Evolutionary conservation across 30 jellyfish, hydroid and myxozoan species (phyloP).

Genomic region (Calvadosia cruxmelitensis): DNA sequence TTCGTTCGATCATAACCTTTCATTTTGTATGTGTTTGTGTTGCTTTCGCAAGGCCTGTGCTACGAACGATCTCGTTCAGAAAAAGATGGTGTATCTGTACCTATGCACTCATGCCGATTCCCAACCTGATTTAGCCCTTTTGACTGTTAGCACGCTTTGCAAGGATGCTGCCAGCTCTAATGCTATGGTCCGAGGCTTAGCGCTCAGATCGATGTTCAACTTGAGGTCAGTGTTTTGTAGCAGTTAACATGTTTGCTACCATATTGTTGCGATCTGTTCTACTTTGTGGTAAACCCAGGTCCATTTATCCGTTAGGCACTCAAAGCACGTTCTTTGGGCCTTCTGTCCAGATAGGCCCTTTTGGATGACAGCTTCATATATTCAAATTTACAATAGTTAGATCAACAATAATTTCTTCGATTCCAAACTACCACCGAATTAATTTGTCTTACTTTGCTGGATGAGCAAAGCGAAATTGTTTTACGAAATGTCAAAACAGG

Average conservation of each 20-base stretch:
- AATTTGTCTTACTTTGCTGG: too few species aligned
- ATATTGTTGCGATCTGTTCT: neutral
- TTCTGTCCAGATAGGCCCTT: too few species aligned
- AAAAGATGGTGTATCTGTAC: constrained; percentile 68
- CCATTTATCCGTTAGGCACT: too few species aligned
- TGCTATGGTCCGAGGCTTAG: constrained; percentile 89
- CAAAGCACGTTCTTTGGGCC: too few species aligned
- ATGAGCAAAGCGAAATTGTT: too few species aligned
- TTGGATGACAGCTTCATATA: too few species aligned
- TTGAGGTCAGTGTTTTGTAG: constrained; percentile 27
- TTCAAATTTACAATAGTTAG: too few species aligned
- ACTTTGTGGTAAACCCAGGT: neutral
- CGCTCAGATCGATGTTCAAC: constrained; percentile 67
- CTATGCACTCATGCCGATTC: constrained; percentile 79
- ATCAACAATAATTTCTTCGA: too few species aligned
- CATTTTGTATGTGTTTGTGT: neutral
- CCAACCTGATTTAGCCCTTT: constrained; percentile 53
- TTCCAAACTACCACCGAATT: too few species aligned
- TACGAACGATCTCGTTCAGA: constrained; percentile 69
- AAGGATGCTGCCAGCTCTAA: constrained; percentile 68
- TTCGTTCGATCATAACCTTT: too few species aligned
- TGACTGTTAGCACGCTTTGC: constrained; percentile 38
- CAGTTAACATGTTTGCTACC: neutral
- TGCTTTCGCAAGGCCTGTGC: constrained; percentile 73
- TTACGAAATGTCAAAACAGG: too few species aligned